Evolutionary conservation across 1,140 invertebrate species (phyloP).

Genomic region (Mya arenaria): DNA sequence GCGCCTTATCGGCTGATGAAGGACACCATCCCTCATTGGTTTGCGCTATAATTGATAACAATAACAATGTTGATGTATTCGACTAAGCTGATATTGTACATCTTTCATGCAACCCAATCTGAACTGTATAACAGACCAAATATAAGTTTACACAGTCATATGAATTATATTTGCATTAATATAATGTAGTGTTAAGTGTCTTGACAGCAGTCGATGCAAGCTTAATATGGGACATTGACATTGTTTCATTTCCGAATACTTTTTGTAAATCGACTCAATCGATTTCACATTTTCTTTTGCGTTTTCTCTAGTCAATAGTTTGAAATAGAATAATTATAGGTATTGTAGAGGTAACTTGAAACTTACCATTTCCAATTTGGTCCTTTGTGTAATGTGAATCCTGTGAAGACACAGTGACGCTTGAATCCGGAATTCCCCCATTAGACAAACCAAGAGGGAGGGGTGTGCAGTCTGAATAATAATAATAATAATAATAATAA

Average conservation of each 20-base stretch:
- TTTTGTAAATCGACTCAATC: neutral
- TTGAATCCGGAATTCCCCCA: conserved; percentile 13
- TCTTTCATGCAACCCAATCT: neutral
- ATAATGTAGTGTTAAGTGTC: too few species aligned
- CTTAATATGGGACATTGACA: neutral
- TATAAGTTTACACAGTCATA: neutral
- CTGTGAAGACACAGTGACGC: conserved; percentile 14
- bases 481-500: neutral
- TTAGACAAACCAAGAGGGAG: conserved; percentile 14
- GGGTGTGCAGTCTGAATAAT: conserved; percentile 15
- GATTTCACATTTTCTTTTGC: neutral
- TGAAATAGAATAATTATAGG: neutral
- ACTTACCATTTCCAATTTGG: conserved; percentile 24
- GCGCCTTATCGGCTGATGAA: neutral
- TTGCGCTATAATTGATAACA: neutral
- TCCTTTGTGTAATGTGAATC: conserved; percentile 11
- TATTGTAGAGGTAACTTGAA: neutral
- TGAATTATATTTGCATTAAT: neutral
- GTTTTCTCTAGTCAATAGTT: neutral
- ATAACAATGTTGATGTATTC: neutral
- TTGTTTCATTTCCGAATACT: neutral
- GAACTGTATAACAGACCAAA: neutral
- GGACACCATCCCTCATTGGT: conserved; percentile 47
- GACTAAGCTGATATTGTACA: too few species aligned
- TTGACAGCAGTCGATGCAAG: neutral